Evolutionary conservation across 2,113 vertebrate genomes (phyloP).

Genomic region (Dasyurus viverrinus): DNA sequence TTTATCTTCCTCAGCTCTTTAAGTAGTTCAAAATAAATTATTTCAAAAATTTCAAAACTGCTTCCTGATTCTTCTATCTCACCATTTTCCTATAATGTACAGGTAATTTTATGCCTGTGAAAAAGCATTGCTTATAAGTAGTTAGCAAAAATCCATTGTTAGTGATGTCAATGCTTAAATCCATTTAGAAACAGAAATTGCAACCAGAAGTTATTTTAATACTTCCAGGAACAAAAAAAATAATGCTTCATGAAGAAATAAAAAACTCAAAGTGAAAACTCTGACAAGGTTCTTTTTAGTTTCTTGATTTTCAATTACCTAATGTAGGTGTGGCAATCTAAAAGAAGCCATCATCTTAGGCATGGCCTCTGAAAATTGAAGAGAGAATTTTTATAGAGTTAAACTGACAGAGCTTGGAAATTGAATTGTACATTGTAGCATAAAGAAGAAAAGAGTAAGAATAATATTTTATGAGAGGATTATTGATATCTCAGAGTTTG

Average conservation of each 20-base stretch:
- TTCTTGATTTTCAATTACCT: neutral
- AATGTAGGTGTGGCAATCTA: neutral
- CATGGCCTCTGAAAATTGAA: neutral
- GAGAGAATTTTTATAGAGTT: neutral
- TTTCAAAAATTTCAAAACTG: neutral
- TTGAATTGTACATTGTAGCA: neutral
- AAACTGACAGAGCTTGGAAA: neutral
- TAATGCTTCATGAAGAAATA: neutral
- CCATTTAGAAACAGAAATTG: neutral
- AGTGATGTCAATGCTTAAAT: neutral
- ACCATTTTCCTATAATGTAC: neutral
- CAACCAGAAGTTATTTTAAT: neutral
- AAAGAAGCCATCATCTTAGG: neutral
- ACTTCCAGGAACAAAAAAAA: neutral
- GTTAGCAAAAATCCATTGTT: neutral
- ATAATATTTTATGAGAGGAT: neutral
- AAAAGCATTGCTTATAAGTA: neutral
- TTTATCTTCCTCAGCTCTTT: neutral
- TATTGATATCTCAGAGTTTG: neutral
- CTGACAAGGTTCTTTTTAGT: neutral
- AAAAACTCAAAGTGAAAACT: neutral
- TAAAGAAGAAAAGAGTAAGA: neutral
- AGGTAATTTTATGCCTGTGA: neutral
- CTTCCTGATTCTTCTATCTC: neutral
- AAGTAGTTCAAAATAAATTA: neutral